Conservation (phyloP, 2,797 vertebrate genomes). For the Enteromius radiatus region DNA sequence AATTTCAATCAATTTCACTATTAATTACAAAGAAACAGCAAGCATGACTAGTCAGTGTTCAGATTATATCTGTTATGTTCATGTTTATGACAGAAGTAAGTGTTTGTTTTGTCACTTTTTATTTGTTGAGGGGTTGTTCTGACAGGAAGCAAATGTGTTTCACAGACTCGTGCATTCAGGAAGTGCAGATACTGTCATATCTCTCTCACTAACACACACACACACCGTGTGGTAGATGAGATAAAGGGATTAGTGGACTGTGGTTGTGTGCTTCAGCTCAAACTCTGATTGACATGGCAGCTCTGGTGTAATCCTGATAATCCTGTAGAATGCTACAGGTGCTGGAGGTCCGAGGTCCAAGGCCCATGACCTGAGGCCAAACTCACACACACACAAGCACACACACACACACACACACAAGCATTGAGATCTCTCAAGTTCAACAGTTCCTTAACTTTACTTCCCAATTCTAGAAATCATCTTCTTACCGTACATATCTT, state of each 20-base stretch:
- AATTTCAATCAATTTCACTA: not conserved
- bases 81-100: not conserved
- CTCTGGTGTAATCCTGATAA: slow-evolving; percentile 78
- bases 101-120: not conserved
- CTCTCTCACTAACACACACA: slow-evolving; percentile 27
- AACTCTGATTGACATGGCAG: slow-evolving; percentile 77
- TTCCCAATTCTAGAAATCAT: not conserved
- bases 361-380: slow-evolving; percentile 67
- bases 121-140: not conserved
- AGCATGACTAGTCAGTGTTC: not conserved
- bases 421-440: not conserved
- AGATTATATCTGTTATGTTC: not conserved
- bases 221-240: slow-evolving; percentile 74
- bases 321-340: slow-evolving; percentile 73
- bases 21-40: not conserved
- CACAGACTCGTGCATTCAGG: slow-evolving; percentile 10
- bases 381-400: slow-evolving; percentile 50
- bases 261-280: slow-evolving; percentile 65
- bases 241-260: slow-evolving; percentile 75
- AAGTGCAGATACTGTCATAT: slow-evolving; percentile 46
- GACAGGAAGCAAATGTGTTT: slow-evolving; percentile 34
- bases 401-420: slow-evolving; percentile 46
- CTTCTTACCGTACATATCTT: not conserved
- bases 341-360: slow-evolving; percentile 63
- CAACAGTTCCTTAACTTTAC: not conserved